phyloP scores from a whole-genome alignment of 1,140 invertebrate species.

The Drosophila watanabei region DNA sequence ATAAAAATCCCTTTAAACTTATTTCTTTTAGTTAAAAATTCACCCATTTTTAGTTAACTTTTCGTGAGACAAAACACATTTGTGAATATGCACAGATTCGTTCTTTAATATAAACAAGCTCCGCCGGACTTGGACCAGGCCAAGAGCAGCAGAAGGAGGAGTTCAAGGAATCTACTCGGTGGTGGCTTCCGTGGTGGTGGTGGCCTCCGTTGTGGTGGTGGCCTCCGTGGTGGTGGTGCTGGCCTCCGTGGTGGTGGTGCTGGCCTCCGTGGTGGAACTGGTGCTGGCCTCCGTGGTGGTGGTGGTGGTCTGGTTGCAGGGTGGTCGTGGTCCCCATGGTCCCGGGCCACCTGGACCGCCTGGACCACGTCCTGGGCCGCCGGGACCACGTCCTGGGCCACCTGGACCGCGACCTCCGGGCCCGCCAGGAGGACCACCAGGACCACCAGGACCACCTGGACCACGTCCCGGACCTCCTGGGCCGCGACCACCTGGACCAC shows the following conservation, averaged over 20 bases:
- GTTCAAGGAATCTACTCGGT: not conserved
- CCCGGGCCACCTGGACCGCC: slow-evolving; percentile 17
- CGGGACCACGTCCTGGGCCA: slow-evolving; percentile 14
- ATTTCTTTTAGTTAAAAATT: not conserved
- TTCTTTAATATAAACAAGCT: slow-evolving; percentile 15
- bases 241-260: not conserved
- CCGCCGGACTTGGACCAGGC: not conserved
- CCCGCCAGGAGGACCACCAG: slow-evolving; percentile 13
- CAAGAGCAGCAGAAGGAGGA: not conserved
- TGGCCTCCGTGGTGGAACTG: not conserved
- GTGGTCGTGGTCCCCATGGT: slow-evolving; percentile 30
- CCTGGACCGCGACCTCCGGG: slow-evolving; percentile 13
- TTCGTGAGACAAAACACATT: not conserved
- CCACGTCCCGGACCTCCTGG: slow-evolving; percentile 1
- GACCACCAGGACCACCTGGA: not conserved
- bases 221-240: slow-evolving; percentile 10
- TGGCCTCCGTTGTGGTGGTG: slow-evolving; percentile 17
- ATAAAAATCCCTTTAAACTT: not conserved
- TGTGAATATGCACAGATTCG: slow-evolving; percentile 17
- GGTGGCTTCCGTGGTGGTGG: slow-evolving; percentile 5
- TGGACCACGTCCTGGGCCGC: slow-evolving; percentile 13
- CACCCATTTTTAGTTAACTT: not conserved
- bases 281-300: slow-evolving; percentile 9
- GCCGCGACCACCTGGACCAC: slow-evolving; percentile 5
- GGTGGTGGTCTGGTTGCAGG: slow-evolving; percentile 27